Conservation (phyloP, 2,113 vertebrate species). For the Triplophysa tibetana region DNA sequence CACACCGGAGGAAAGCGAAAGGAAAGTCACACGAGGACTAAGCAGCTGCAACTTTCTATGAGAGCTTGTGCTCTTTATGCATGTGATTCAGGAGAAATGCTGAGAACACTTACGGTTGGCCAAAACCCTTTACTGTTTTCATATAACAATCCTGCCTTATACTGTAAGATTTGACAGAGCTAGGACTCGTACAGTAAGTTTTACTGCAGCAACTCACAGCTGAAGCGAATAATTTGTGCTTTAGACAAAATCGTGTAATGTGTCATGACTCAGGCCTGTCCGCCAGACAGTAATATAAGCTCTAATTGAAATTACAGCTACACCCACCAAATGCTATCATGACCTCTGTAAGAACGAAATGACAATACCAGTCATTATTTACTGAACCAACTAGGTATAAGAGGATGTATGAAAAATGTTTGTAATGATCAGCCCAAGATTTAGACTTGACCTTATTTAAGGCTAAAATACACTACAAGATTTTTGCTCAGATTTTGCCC, state of each 20-base stretch:
- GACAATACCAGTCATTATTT: background rate
- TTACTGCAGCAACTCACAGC: background rate
- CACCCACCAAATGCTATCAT: background rate
- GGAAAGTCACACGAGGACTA: conserved; percentile 74
- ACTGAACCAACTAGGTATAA: background rate
- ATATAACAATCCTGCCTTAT: conserved; percentile 11
- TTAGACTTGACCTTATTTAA: background rate
- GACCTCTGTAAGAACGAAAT: background rate
- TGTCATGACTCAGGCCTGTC: conserved; percentile 7
- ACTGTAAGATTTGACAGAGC: conserved; percentile 8
- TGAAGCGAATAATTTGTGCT: background rate
- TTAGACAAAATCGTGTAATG: background rate
- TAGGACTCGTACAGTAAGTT: conserved; percentile 4
- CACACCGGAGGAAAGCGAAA: conserved; percentile 81
- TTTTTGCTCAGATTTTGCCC: too few relatives aligned
- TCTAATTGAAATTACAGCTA: background rate
- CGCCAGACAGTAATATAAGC: background rate
- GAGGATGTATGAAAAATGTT: background rate
- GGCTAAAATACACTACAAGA: too few relatives aligned
- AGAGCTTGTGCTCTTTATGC: conserved; percentile 27
- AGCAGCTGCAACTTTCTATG: conserved; percentile 24
- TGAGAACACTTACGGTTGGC: background rate
- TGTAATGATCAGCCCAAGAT: background rate
- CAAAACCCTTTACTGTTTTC: background rate
- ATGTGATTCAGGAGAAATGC: conserved; percentile 30